Conservation (phyloP, 2,113 vertebrate genomes). For the Melanerpes aurifrons region DNA sequence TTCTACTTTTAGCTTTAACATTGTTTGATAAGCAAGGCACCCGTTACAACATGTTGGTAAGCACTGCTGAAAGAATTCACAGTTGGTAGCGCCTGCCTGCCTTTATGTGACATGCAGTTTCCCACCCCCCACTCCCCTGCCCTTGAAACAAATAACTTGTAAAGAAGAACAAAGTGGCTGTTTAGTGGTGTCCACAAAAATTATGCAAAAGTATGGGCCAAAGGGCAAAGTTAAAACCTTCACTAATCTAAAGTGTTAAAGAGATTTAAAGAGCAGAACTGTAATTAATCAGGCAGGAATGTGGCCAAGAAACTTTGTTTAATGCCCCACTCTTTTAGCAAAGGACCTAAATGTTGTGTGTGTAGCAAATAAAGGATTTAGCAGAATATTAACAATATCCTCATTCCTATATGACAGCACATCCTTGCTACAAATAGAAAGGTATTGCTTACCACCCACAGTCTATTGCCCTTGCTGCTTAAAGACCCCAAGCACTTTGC, state of each 20-base stretch:
- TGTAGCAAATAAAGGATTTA: not conserved
- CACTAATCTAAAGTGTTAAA: not conserved
- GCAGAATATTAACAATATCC: not conserved
- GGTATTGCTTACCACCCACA: not conserved
- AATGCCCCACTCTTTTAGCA: not conserved
- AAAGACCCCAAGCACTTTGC: slow-evolving; percentile 47
- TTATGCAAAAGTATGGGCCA: not conserved
- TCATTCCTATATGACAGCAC: not conserved
- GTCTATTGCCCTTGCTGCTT: slow-evolving; percentile 36
- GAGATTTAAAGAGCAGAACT: not conserved
- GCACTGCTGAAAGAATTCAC: not conserved
- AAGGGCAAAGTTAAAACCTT: not conserved
- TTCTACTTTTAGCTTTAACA: not conserved
- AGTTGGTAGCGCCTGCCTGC: not conserved
- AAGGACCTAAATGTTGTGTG: not conserved
- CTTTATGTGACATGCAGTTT: not conserved
- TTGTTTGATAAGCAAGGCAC: not conserved
- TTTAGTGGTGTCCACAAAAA: not conserved
- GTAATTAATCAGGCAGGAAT: not conserved
- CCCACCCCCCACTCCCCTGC: too few species aligned
- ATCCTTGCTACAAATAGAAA: slow-evolving; percentile 3
- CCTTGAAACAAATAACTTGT: not conserved
- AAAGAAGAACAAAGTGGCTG: not conserved
- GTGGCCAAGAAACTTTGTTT: not conserved
- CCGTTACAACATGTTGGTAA: not conserved